A percentile compares a stretch with the other conserved stretches of the same genome.
Conservation (phyloP, 1,140 invertebrate species). For the Globodera ellingtonae region DNA sequence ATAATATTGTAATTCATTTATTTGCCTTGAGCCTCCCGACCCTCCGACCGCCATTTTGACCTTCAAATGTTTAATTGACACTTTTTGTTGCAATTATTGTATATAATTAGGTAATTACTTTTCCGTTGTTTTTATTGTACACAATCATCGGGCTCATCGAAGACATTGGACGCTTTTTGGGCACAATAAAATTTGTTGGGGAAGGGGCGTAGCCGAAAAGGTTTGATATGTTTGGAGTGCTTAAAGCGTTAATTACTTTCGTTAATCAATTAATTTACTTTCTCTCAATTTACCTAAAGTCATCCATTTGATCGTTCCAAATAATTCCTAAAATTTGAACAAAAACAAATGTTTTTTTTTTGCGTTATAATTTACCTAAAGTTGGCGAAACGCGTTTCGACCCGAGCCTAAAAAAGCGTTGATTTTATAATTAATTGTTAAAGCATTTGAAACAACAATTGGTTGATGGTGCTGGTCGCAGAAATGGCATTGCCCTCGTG, state of each 20-base stretch:
- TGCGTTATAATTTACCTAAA: constrained; percentile 69
- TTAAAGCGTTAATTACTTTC: not conserved
- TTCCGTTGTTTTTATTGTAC: constrained; percentile 73
- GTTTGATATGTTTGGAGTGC: constrained; percentile 70
- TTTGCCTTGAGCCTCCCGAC: constrained; percentile 60
- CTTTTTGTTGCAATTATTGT: not conserved
- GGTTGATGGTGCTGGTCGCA: constrained; percentile 86
- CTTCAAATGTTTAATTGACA: constrained; percentile 24
- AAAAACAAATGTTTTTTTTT: not conserved
- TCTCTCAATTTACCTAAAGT: constrained; percentile 71
- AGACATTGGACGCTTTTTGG: constrained; percentile 80
- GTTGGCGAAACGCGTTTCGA: constrained; percentile 68
- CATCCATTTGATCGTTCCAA: constrained; percentile 90
- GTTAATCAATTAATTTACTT: not conserved
- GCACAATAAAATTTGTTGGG: constrained; percentile 77
- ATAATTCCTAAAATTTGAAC: constrained; percentile 72
- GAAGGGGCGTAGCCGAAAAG: constrained; percentile 76
- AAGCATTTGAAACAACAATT: constrained; percentile 26
- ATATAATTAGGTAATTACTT: constrained; percentile 66
- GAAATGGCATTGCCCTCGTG: constrained; percentile 87
- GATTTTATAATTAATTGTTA: constrained; percentile 22
- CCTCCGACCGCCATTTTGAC: constrained; percentile 75
- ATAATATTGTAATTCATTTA: not conserved
- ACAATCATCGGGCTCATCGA: constrained; percentile 86
- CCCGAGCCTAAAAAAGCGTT: constrained; percentile 74